Conservation (phyloP, 2,888 invertebrate genomes). For the Anthophora plumipes region DNA sequence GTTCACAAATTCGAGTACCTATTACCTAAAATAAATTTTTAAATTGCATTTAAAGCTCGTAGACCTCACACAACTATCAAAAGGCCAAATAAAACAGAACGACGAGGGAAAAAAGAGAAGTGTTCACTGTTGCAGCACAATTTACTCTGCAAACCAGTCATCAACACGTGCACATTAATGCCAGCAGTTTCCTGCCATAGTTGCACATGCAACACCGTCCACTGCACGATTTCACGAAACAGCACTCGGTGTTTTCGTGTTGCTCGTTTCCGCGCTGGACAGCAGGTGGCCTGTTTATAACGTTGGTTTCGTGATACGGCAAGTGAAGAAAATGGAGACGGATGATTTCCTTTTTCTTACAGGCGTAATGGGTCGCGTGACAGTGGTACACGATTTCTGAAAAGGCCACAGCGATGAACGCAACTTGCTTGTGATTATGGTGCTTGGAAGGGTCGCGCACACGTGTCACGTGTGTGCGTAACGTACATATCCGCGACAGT, state of each 20-base stretch:
- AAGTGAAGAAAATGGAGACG: slow-evolving; percentile 72
- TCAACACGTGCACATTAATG: slow-evolving; percentile 5
- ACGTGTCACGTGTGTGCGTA: slow-evolving; percentile 51
- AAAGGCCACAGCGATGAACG: slow-evolving; percentile 64
- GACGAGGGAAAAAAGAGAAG: background rate
- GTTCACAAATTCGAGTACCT: too few species aligned
- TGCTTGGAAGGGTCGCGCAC: slow-evolving; percentile 61
- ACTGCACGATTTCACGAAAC: slow-evolving; percentile 29
- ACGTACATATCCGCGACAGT: slow-evolving; percentile 63
- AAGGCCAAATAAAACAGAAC: background rate
- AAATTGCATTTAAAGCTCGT: background rate
- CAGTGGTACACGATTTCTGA: slow-evolving; percentile 57
- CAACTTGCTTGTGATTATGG: slow-evolving; percentile 75
- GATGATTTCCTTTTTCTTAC: slow-evolving; percentile 72
- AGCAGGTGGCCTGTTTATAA: slow-evolving; percentile 9
- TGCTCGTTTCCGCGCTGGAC: slow-evolving; percentile 11
- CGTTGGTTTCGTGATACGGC: slow-evolving; percentile 56
- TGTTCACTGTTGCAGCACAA: background rate
- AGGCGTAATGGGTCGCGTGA: slow-evolving; percentile 67
- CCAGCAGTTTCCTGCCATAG: slow-evolving; percentile 7
- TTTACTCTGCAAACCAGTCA: background rate
- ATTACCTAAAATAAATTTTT: background rate
- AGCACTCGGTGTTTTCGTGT: background rate
- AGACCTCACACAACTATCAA: background rate
- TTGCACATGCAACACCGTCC: slow-evolving; percentile 27